Percentiles rank a stretch among this genome's conserved stretches.
Evolutionary conservation across 2,113 vertebrate genomes (phyloP).

Genomic region (Colistium nudipinnis): DNA sequence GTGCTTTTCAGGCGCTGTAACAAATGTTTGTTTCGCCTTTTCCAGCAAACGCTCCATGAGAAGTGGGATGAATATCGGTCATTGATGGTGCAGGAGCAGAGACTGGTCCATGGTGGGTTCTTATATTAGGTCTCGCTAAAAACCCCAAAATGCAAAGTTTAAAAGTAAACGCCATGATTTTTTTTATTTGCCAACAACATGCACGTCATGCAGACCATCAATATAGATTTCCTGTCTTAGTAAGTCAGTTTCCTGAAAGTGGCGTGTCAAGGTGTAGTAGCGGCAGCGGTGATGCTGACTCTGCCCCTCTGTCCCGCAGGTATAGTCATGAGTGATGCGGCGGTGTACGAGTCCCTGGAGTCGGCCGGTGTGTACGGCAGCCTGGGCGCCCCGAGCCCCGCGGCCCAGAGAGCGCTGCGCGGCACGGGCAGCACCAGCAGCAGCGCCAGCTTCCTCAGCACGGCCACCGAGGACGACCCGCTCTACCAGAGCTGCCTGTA

Average conservation of each 20-base stretch:
- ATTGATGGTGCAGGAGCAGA: constrained; percentile 94
- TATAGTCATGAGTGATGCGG: constrained; percentile 91
- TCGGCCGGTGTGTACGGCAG: constrained; percentile 89
- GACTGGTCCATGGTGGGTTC: constrained; percentile 89
- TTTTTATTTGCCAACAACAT: too few relatives aligned
- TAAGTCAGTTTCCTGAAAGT: too few relatives aligned
- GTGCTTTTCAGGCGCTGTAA: neutral
- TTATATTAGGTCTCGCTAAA: neutral
- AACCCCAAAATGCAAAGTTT: too few relatives aligned
- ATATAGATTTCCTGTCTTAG: too few relatives aligned
- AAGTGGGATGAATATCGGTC: constrained; percentile 96
- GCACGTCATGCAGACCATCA: too few relatives aligned
- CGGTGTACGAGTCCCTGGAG: constrained; percentile 93
- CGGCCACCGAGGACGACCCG: constrained; percentile 82
- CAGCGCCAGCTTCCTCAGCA: constrained; percentile 83
- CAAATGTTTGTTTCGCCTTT: constrained; percentile 42
- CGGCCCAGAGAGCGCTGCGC: constrained; percentile 55
- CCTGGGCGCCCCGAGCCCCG: constrained; percentile 82
- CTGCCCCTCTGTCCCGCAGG: constrained; percentile 73
- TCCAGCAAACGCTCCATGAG: constrained; percentile 95
- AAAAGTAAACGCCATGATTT: too few relatives aligned
- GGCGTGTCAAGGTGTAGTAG: too few relatives aligned
- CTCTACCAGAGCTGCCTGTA: constrained; percentile 93
- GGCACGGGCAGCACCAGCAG: constrained; percentile 78
- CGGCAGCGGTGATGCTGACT: constrained; percentile 7